phyloP scores from a whole-genome alignment of 1,140 invertebrate species.

The Drosophila paulistorum region DNA sequence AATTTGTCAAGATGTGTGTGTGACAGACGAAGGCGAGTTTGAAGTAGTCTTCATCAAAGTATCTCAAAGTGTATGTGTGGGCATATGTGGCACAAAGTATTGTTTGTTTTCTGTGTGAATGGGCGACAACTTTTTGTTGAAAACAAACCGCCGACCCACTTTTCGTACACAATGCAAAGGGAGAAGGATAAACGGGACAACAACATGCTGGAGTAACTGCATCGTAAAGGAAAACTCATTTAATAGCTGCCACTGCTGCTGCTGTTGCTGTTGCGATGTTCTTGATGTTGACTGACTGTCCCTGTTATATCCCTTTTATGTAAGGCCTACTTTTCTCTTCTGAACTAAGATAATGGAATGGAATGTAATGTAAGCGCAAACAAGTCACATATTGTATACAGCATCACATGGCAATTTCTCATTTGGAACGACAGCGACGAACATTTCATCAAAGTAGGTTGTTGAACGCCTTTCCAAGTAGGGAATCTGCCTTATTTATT shows the following conservation, averaged over 20 bases:
- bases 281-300: conserved; percentile 46
- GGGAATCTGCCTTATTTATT: conserved; percentile 15
- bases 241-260: conserved; percentile 29
- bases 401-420: conserved; percentile 53
- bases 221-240: conserved; percentile 57
- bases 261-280: conserved; percentile 24
- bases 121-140: conserved; percentile 45
- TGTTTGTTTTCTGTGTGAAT: conserved; percentile 43
- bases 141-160: conserved; percentile 57
- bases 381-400: conserved; percentile 11
- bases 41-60: conserved; percentile 8
- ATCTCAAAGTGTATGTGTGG: neutral
- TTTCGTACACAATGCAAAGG: conserved; percentile 38
- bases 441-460: conserved; percentile 62
- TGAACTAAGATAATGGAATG: conserved; percentile 43
- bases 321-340: conserved; percentile 31
- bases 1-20: conserved; percentile 51
- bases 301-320: conserved; percentile 58
- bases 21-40: conserved; percentile 26
- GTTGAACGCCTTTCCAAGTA: conserved; percentile 50
- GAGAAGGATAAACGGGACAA: conserved; percentile 24
- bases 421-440: conserved; percentile 33
- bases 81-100: conserved; percentile 21
- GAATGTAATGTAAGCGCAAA: conserved; percentile 34
- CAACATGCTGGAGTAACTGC: conserved; percentile 34